Percentiles rank a stretch among this genome's conserved stretches.
Evolutionary conservation across 1,140 invertebrate genomes (phyloP).

Genomic region (Mylabris phalerata): DNA sequence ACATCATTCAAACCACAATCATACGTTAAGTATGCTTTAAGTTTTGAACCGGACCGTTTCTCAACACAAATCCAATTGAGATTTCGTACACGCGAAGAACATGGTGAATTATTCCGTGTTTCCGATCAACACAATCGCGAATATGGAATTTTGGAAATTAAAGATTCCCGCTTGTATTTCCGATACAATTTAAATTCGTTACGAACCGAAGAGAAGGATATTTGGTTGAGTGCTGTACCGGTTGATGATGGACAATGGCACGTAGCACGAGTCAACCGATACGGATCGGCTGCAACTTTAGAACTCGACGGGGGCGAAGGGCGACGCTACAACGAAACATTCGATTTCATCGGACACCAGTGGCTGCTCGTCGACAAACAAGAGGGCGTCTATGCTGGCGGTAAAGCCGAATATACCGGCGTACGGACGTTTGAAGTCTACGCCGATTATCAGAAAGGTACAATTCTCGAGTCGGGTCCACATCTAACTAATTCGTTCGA

Average conservation of each 20-base stretch:
- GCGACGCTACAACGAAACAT: conserved; percentile 88
- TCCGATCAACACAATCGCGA: conserved; percentile 92
- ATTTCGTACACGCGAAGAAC: conserved; percentile 86
- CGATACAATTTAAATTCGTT: conserved; percentile 89
- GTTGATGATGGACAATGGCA: conserved; percentile 98
- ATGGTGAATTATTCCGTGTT: conserved; percentile 86
- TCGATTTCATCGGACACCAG: conserved; percentile 84
- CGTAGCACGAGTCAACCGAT: conserved; percentile 79
- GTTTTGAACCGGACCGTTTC: conserved; percentile 88
- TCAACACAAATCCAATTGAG: conserved; percentile 86
- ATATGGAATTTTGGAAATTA: conserved; percentile 89
- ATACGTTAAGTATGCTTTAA: conserved; percentile 92
- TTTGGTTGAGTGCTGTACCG: conserved; percentile 81
- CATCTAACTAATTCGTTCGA: too few species aligned
- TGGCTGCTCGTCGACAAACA: conserved; percentile 89
- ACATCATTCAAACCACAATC: conserved; percentile 87
- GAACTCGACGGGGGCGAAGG: conserved; percentile 94
- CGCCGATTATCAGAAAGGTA: conserved; percentile 90
- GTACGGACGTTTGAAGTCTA: conserved; percentile 89
- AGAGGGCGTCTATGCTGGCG: conserved; percentile 89
- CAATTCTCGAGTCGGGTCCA: conserved; percentile 3
- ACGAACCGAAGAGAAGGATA: conserved; percentile 78
- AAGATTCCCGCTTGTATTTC: conserved; percentile 84
- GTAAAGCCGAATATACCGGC: conserved; percentile 91
- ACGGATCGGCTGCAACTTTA: conserved; percentile 88